These are phyloP conservation scores for Eilema caniola DNA, from an alignment of 2,888 invertebrate genomes.

Conservation along the genomic window DNA sequence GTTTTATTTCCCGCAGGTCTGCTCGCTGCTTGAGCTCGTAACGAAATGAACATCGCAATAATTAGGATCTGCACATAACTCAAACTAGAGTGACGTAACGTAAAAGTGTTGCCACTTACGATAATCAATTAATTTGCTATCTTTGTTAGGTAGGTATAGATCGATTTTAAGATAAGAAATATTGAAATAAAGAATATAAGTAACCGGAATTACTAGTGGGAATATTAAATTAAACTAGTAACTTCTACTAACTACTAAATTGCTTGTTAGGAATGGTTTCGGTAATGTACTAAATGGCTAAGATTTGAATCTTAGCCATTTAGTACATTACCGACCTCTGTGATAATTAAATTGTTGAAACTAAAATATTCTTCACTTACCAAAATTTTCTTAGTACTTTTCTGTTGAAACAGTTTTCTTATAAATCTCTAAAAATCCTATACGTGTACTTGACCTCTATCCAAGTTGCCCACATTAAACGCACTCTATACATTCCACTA, in stretches of 20 bases:
- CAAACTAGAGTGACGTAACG: background rate
- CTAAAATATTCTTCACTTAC: background rate
- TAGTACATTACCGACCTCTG: too few relatives aligned
- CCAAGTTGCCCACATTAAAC: slow-evolving; percentile 38
- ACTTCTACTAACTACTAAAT: too few relatives aligned
- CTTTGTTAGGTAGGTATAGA: too few relatives aligned
- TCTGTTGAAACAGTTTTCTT: background rate
- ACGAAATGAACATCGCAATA: background rate
- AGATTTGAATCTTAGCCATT: background rate
- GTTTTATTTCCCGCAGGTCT: background rate
- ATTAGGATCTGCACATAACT: background rate
- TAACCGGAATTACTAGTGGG: too few relatives aligned
- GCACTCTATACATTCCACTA: slow-evolving; percentile 33
- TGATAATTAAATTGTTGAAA: background rate
- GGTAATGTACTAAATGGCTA: too few relatives aligned
- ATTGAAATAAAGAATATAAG: too few relatives aligned
- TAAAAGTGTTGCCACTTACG: background rate
- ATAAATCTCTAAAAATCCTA: background rate
- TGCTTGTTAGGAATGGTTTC: too few relatives aligned
- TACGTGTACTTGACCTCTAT: slow-evolving; percentile 32
- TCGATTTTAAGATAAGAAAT: too few relatives aligned
- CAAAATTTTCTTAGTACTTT: background rate
- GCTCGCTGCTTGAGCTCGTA: background rate
- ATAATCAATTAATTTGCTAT: background rate
- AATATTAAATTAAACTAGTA: too few relatives aligned